phyloP scores from a whole-genome alignment of 2,888 invertebrate species.

The Phortica okadai region DNA sequence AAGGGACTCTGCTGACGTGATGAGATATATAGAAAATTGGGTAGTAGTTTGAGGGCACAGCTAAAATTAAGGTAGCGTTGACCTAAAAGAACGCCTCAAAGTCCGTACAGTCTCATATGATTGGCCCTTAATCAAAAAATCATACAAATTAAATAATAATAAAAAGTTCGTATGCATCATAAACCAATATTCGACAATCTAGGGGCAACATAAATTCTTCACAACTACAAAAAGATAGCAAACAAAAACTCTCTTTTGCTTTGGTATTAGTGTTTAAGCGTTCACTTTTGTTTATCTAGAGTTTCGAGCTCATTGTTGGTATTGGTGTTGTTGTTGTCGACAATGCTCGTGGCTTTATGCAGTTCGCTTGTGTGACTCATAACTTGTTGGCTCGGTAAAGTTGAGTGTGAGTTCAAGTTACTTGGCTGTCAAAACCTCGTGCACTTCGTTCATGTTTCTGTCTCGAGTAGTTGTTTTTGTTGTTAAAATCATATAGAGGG shows the following conservation, averaged over 20 bases:
- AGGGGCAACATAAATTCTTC: too few relatives aligned
- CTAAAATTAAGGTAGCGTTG: too few relatives aligned
- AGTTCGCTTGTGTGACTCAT: constrained; percentile 56
- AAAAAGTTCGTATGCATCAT: too few relatives aligned
- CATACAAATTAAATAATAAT: too few relatives aligned
- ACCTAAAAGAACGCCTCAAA: too few relatives aligned
- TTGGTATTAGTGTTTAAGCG: constrained; percentile 8
- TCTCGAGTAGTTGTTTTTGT: constrained; percentile 15
- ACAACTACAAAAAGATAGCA: too few relatives aligned
- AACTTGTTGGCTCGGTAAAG: constrained; percentile 53
- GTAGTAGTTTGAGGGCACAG: too few relatives aligned
- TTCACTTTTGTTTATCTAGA: constrained; percentile 23
- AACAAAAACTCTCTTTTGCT: constrained; percentile 27
- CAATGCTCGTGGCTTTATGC: constrained; percentile 45
- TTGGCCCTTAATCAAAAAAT: too few relatives aligned
- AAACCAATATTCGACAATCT: too few relatives aligned
- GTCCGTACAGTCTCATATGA: too few relatives aligned
- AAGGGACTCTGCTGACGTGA: too few relatives aligned
- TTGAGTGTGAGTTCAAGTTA: constrained; percentile 17
- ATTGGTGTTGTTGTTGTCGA: constrained; percentile 38
- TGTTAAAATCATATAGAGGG: background rate
- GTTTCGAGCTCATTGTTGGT: constrained; percentile 22
- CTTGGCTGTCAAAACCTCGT: constrained; percentile 3
- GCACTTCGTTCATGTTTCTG: constrained; percentile 46
- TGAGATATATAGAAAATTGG: too few relatives aligned